A percentile compares a stretch with the other conserved stretches of the same genome.
Evolutionary conservation across 2,113 vertebrate genomes (phyloP).

Genomic region (Butorides virescens): DNA sequence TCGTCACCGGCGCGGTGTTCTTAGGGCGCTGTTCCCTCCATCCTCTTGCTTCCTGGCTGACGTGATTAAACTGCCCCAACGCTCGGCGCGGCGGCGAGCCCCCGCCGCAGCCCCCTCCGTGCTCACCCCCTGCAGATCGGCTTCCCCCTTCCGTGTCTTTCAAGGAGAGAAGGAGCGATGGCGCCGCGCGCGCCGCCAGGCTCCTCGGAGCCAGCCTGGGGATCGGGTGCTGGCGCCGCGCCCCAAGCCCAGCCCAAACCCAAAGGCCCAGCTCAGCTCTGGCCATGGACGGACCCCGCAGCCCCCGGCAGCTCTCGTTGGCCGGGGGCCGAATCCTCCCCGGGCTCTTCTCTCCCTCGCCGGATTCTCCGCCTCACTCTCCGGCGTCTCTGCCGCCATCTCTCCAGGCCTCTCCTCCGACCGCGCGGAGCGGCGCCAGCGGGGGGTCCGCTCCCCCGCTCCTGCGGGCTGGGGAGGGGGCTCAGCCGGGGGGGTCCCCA

Average conservation of each 20-base stretch:
- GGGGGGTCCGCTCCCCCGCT: not conserved
- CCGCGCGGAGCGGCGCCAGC: not conserved
- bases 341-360: not conserved
- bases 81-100: not conserved
- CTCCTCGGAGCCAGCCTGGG: not conserved
- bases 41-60: not conserved
- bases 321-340: too few relatives aligned
- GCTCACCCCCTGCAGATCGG: not conserved
- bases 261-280: not conserved
- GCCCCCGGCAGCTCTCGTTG: not conserved
- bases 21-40: not conserved
- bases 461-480: not conserved
- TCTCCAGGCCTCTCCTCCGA: not conserved
- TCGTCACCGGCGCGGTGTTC: not conserved
- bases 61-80: not conserved
- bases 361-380: not conserved
- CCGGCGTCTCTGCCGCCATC: not conserved
- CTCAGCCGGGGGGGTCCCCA: not conserved
- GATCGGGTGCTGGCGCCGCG: not conserved
- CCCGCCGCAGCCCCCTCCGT: not conserved
- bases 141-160: not conserved
- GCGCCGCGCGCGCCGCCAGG: not conserved
- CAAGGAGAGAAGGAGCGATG: conserved; percentile 4
- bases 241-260: not conserved
- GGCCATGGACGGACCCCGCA: not conserved